phyloP scores from a whole-genome alignment of 2,797 vertebrate species.

The Oryzias sinensis region DNA sequence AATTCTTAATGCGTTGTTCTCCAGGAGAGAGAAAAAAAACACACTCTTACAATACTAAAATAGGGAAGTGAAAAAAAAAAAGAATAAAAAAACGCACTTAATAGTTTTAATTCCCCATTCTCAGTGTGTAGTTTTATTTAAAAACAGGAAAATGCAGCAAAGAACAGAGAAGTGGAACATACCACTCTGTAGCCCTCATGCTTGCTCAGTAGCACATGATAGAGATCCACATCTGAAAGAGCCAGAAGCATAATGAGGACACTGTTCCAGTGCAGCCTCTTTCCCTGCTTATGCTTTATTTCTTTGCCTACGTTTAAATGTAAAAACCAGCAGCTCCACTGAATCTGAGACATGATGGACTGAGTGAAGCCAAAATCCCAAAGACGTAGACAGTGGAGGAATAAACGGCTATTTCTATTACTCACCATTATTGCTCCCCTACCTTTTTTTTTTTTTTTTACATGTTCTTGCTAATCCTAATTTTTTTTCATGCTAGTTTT shows the following conservation, averaged over 20 bases:
- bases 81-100: conserved; percentile 20
- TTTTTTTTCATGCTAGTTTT: too few species aligned
- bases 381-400: too few species aligned
- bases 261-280: neutral
- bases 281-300: conserved; percentile 7
- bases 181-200: conserved; percentile 90
- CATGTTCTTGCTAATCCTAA: too few species aligned
- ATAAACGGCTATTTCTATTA: too few species aligned
- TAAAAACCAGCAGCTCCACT: neutral
- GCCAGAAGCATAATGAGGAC: conserved; percentile 12
- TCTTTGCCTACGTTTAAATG: neutral
- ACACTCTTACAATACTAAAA: too few species aligned
- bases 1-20: conserved; percentile 31
- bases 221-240: conserved; percentile 88
- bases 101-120: conserved; percentile 16
- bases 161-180: conserved; percentile 42
- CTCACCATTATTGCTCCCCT: too few species aligned
- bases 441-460: too few species aligned
- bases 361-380: too few species aligned
- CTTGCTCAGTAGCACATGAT: conserved; percentile 79
- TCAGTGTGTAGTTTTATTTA: neutral
- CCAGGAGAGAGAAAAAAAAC: conserved; percentile 7
- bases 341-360: too few species aligned
- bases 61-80: conserved; percentile 17
- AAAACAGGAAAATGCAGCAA: neutral